Base-by-base conservation (phyloP, 1,140 invertebrate genomes). In the Hylyphantes graminicola region DNA sequence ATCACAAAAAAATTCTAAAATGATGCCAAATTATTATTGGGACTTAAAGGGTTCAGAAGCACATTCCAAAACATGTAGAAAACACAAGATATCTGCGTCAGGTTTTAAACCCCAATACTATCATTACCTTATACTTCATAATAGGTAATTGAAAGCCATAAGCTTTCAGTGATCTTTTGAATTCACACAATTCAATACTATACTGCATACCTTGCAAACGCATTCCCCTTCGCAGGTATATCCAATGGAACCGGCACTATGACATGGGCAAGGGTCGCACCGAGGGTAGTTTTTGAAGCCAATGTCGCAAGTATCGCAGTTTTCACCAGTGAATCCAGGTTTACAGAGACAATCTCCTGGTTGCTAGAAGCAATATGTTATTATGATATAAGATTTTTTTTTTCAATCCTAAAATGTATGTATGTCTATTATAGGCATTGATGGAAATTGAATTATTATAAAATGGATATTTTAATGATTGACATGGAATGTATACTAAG, bases 221-320 rank as follows among this genome's bases (percentile, higher is more conserved):
- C 97, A 98, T 3, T 93, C 91, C 0, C 93, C 94, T 79, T 96
- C 94, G 90, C 96, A 97, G n/a, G 94, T 91, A 54, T 92, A 91
- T 7, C 91, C 92, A n/a, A 89, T 81, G 5, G 92, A 91, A 2
- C 96, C 96, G 0, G 94, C 91, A 10, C 92, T 88, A 88, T 97
- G 93, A 89, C 96, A 98, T 0, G 94, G 93, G 88, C 96, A 98
- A 0, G 92, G 91, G 54, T 93, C 92, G 88, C 96, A 97, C 59
- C 92, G 90, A 19, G 96, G 96, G 89, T 93, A 96, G 59, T 94
- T 93, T 17, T 93, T 92, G 88, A 93, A 96, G 11, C 96, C 96
- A 1, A 92, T 90, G 1, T 94, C 94, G 90, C 98, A 99, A 19
- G 92, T 89, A 85, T 97, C 94, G 91, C 98, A 99, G 57, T 91